Evolutionary conservation across 2,888 invertebrate genomes (phyloP).

Genomic region (Standfussiana lucernea): DNA sequence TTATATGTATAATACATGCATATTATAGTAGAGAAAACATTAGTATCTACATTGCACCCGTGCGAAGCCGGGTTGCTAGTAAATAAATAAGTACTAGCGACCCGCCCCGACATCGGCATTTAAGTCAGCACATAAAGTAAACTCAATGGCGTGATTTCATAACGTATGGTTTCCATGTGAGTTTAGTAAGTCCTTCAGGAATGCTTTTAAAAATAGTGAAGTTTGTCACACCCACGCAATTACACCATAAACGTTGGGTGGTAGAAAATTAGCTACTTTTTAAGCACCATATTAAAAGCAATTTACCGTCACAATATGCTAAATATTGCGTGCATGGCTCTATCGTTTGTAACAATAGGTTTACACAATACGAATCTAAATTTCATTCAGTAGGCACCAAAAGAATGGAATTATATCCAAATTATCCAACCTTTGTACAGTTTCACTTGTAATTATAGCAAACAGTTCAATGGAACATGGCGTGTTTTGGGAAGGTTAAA

Average conservation of each 20-base stretch:
- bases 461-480: constrained; percentile 67
- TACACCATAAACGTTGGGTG: constrained; percentile 53
- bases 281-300: constrained; percentile 64
- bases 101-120: too few species aligned
- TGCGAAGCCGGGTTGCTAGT: too few species aligned
- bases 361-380: constrained; percentile 61
- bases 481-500: constrained; percentile 58
- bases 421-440: constrained; percentile 53
- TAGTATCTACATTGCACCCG: too few species aligned
- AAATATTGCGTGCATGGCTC: constrained; percentile 69
- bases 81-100: too few species aligned
- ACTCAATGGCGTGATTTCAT: constrained; percentile 39
- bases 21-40: too few species aligned
- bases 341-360: constrained; percentile 59
- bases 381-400: constrained; percentile 62
- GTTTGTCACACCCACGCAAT: constrained; percentile 53
- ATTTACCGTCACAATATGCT: constrained; percentile 67
- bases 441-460: constrained; percentile 67
- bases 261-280: constrained; percentile 59
- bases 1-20: too few species aligned
- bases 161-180: constrained; percentile 19
- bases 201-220: constrained; percentile 37
- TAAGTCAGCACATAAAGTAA: not conserved
- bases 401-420: constrained; percentile 57
- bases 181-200: constrained; percentile 32